A percentile compares a stretch with the other conserved stretches of the same genome.
Evolutionary conservation across 1,140 invertebrate species (phyloP).

Genomic region (Zaprionus ghesquierei): DNA sequence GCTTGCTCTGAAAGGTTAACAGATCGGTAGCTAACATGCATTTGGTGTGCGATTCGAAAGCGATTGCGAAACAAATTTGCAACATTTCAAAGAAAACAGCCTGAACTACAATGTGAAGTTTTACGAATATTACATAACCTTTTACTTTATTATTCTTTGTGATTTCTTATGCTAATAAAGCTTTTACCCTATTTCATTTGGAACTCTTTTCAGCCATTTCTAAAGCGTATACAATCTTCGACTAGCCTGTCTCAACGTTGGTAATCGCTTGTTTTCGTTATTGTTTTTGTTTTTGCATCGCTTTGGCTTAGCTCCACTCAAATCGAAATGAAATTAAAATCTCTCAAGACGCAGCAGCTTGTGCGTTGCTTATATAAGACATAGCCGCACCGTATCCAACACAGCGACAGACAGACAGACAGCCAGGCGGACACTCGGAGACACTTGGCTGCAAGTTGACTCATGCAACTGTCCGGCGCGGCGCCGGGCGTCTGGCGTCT

Average conservation of each 20-base stretch:
- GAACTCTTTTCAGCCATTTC: not conserved
- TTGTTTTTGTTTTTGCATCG: conserved; percentile 11
- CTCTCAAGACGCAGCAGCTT: conserved; percentile 29
- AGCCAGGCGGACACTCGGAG: conserved; percentile 6
- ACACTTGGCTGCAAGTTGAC: conserved; percentile 11
- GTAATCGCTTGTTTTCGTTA: conserved; percentile 7
- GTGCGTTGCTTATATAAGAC: conserved; percentile 34
- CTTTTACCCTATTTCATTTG: not conserved
- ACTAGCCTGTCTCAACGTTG: not conserved
- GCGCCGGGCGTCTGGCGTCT: not conserved
- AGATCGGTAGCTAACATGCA: not conserved
- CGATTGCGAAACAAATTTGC: not conserved
- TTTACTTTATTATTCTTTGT: not conserved
- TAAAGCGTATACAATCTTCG: conserved; percentile 8
- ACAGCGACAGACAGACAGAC: not conserved
- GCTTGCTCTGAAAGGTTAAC: conserved; percentile 10
- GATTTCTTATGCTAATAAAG: not conserved
- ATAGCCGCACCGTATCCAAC: not conserved
- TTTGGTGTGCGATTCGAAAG: conserved; percentile 4
- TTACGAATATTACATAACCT: not conserved
- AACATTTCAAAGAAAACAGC: not conserved
- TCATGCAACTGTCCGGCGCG: not conserved
- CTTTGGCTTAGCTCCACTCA: conserved; percentile 11
- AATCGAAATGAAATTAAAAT: conserved; percentile 42
- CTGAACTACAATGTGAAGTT: not conserved